Base-by-base conservation (phyloP, 2,888 invertebrate species). In the Acronicta psi region DNA sequence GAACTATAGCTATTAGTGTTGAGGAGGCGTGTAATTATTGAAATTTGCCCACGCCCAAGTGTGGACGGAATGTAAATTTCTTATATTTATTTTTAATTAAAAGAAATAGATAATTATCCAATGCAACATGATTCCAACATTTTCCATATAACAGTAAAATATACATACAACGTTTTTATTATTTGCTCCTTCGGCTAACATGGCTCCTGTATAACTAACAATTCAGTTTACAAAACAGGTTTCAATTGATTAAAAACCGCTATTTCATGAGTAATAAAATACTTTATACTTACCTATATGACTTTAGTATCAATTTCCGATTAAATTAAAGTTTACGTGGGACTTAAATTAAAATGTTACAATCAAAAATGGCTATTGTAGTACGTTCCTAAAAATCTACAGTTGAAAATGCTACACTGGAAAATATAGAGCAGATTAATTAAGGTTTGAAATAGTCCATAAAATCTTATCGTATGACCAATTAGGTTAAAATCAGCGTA, bases 391-490 rank as follows among this genome's bases (percentile, higher is more conserved):
- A 34, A 34, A 23, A 23, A 43, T 16, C 2, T 42, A 13, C 13
- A 9, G n/a, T 52, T 14, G 11, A 20, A 36, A 25, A 34, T n/a
- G 2, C 29, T 29, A 29, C 11, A 29, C 29, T 29, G 29, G 29
- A 29, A 36, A 36, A 36, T 31, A 11, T 52, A 49, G 53, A 57
- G 31, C 52, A 34, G 46, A 46, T 58, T 61, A 71, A 69, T 72
- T 63, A 62, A 37, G 49, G 50, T 45, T 57, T 20, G 17, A 55
- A 73, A 77, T 62, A 65, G 67, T 59, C 66, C 61, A 73, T 80
- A 59, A 71, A 75, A 55, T 37, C 45, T 65, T 68, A 67, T 69
- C 61, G 52, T 63, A 53, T 56, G 60, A 63, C 81, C 73, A 80
- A 80, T 76, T 73, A 80, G 55, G 36, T 18, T 53, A 72, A 73